Evolutionary conservation across 2,113 vertebrate genomes (phyloP), one percentile per base, ranked within the genome.

Genomic region (Aegypius monachus): DNA sequence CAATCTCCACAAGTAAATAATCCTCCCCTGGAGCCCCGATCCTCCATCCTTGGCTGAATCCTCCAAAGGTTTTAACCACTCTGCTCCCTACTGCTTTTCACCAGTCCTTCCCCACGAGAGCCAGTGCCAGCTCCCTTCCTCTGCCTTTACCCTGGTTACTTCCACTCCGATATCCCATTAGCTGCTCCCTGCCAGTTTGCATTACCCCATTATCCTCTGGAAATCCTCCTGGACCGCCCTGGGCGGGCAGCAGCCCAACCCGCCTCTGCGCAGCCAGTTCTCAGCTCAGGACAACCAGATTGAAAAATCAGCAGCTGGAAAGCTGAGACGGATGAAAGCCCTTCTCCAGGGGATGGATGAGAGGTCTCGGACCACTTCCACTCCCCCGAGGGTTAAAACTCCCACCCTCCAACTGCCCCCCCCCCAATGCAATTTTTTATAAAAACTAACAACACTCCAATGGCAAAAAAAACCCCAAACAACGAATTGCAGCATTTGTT

Each of bases 231-330:
- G 87, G 91, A 83, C 68, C 1, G 7, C 79, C 31, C 88, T 65
- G 71, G 67, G 85, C 34, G 10, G 95, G 78, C 91, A 90, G 77
- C 84, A 87, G 94, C 91, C 84, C 78, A 90, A 25, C 55, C 82
- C 0, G 13, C 72, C n/a, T 53, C 55, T 2, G 4, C 1, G 0
- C 74, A 68, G 70, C 50, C 71, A 68, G 50, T 77, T 91, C 71
- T 80, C 75, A 65, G 80, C 65, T 84, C 6, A 21, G 91, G 95
- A 96, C 87, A 90, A 72, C 22, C 59, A 72, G 84, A 96, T 77
- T 91, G 89, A 90, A 96, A 97, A 97, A 91, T 67, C 85, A 97
- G 87, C 59, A 93, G 72, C 92, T 95, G 96, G 95, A 84, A 92
- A 94, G 62, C 88, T 0, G 56, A 93, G 66, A 93, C 32, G 22